These are phyloP conservation scores for Drosophila peninsularis DNA, from an alignment of 2,888 invertebrate genomes.

Conservation along the genomic window DNA sequence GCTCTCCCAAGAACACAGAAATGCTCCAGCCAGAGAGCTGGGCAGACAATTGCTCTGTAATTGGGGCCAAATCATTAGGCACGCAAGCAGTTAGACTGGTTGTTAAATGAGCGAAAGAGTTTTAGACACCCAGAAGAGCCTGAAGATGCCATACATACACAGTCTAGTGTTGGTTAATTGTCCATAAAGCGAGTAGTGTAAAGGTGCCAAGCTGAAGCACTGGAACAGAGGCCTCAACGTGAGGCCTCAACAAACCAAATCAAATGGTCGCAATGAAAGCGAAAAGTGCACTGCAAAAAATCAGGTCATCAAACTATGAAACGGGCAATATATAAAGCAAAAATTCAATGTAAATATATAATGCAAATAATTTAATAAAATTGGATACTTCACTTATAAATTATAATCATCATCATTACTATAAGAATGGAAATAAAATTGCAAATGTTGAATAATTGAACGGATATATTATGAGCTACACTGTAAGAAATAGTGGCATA, in stretches of 20 bases:
- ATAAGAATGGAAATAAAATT: too few relatives aligned
- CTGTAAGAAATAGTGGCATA: neutral
- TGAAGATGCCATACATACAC: conserved; percentile 14
- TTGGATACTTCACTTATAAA: too few relatives aligned
- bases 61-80: conserved; percentile 31
- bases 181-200: conserved; percentile 24
- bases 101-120: conserved; percentile 33
- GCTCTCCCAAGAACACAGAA: conserved; percentile 24
- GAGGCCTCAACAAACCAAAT: neutral
- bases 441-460: too few relatives aligned
- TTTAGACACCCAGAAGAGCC: neutral
- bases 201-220: conserved; percentile 13
- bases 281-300: conserved; percentile 7
- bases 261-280: conserved; percentile 28
- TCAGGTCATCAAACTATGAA: neutral
- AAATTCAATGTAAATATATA: too few relatives aligned
- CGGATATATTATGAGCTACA: neutral
- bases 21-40: neutral
- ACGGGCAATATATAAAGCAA: too few relatives aligned
- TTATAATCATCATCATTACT: too few relatives aligned
- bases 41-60: conserved; percentile 9
- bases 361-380: too few relatives aligned
- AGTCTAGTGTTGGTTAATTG: conserved; percentile 34
- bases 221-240: conserved; percentile 4
- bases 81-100: conserved; percentile 34